Evolutionary conservation across 2,113 vertebrate species (phyloP).

Genomic region (Pogona vitticeps): DNA sequence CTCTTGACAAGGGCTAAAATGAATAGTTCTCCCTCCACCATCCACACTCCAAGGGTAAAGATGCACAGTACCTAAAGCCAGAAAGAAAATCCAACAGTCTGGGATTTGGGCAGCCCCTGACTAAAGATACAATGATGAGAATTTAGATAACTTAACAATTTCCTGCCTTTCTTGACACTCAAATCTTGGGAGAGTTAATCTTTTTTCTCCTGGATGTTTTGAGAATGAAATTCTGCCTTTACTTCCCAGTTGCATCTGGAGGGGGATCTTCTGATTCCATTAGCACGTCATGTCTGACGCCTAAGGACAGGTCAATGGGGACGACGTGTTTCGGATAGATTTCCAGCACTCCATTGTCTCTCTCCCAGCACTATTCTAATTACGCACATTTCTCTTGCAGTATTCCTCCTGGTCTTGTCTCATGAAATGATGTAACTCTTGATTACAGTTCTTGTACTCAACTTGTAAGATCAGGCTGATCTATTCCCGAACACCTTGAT

Average conservation of each 20-base stretch:
- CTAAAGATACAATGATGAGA: too few species aligned
- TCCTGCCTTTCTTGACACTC: not conserved
- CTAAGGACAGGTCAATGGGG: conserved; percentile 56
- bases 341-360: conserved; percentile 50
- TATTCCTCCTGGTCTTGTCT: conserved; percentile 72
- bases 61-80: not conserved
- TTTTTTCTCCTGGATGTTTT: not conserved
- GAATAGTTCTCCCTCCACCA: not conserved
- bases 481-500: conserved; percentile 69
- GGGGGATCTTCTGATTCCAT: not conserved
- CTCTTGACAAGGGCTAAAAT: not conserved
- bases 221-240: conserved; percentile 1
- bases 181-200: not conserved
- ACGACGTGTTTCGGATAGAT: conserved; percentile 46
- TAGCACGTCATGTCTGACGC: conserved; percentile 54
- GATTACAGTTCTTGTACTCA: conserved; percentile 70
- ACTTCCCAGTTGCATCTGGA: conserved; percentile 6
- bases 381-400: conserved; percentile 65
- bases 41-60: not conserved
- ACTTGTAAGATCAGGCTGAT: conserved; percentile 59
- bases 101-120: not conserved
- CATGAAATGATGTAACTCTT: conserved; percentile 67
- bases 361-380: conserved; percentile 63
- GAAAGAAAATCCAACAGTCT: not conserved
- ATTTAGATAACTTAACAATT: not conserved